These are phyloP conservation scores for Tridacna gigas DNA, from an alignment of 2,888 invertebrate genomes.

Conservation along the genomic window DNA sequence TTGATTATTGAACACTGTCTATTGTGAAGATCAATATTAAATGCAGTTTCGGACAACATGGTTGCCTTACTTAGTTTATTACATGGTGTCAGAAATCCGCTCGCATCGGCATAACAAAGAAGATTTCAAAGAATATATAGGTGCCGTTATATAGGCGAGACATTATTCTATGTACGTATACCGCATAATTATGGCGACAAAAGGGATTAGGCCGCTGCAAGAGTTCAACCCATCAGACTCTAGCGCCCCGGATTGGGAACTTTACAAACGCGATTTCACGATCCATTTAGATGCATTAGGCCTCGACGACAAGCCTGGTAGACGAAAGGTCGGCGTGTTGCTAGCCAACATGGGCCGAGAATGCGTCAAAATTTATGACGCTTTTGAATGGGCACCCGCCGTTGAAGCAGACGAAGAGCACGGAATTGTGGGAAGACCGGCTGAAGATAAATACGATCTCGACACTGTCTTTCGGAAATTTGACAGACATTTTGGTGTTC, in stretches of 20 bases:
- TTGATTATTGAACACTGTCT: neutral
- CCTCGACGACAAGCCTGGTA: conserved; percentile 46
- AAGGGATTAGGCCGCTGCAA: conserved; percentile 25
- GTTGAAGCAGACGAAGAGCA: conserved; percentile 34
- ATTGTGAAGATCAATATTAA: neutral
- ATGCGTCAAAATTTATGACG: conserved; percentile 52
- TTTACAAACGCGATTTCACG: conserved; percentile 50
- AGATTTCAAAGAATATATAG: neutral
- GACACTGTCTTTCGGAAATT: conserved; percentile 51
- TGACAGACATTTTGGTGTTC: conserved; percentile 60
- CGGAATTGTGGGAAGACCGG: conserved; percentile 14
- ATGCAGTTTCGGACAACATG: neutral
- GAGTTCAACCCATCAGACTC: conserved; percentile 45
- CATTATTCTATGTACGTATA: neutral
- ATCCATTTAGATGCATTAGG: conserved; percentile 52
- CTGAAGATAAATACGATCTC: conserved; percentile 46
- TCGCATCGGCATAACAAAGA: neutral
- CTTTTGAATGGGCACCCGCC: conserved; percentile 43
- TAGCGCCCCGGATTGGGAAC: conserved; percentile 50
- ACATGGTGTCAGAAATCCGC: conserved; percentile 39
- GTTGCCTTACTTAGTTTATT: conserved; percentile 2
- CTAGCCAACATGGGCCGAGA: conserved; percentile 51
- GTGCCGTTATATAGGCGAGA: neutral
- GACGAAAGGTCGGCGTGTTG: conserved; percentile 49
- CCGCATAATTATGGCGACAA: conserved; percentile 27